Evolutionary conservation across 1,140 invertebrate species (phyloP).

Genomic region (Drosophila nigrodunni): DNA sequence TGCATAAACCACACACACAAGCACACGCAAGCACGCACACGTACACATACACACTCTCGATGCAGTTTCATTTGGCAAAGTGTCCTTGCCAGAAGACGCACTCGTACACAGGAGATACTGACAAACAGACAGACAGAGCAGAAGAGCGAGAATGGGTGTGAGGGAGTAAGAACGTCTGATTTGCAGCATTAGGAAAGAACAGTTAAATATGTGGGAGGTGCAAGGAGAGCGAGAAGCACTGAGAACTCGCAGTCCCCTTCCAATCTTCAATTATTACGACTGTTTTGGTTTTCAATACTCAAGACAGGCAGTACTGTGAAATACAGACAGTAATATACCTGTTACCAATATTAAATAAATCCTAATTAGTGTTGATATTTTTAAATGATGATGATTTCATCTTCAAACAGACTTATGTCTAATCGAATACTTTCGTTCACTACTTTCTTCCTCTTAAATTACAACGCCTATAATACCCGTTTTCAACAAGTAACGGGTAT

Average conservation of each 20-base stretch:
- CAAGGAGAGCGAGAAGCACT: too few relatives aligned
- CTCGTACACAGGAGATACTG: slow-evolving; percentile 27
- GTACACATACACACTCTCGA: slow-evolving; percentile 2
- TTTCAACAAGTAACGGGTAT: background rate
- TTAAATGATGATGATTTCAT: too few relatives aligned
- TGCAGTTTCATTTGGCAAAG: slow-evolving; percentile 79
- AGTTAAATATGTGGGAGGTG: background rate
- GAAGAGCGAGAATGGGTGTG: background rate
- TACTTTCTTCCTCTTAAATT: too few relatives aligned
- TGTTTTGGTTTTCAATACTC: slow-evolving; percentile 33
- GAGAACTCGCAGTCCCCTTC: background rate
- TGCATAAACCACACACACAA: slow-evolving; percentile 66
- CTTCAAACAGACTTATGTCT: too few relatives aligned
- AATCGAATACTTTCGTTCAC: too few relatives aligned
- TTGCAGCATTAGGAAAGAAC: slow-evolving; percentile 12
- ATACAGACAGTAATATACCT: too few relatives aligned
- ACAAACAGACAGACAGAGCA: background rate
- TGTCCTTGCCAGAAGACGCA: slow-evolving; percentile 48
- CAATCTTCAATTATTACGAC: slow-evolving; percentile 47
- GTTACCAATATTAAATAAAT: too few relatives aligned
- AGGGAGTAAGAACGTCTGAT: slow-evolving; percentile 19
- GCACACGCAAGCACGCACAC: background rate
- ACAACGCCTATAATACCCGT: too few relatives aligned
- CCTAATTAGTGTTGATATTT: too few relatives aligned
- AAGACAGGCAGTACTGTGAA: too few relatives aligned